Evolutionary conservation across 2,888 invertebrate species (phyloP), one percentile per base, ranked within the genome.

Genomic region (Xanthorhoe designata): DNA sequence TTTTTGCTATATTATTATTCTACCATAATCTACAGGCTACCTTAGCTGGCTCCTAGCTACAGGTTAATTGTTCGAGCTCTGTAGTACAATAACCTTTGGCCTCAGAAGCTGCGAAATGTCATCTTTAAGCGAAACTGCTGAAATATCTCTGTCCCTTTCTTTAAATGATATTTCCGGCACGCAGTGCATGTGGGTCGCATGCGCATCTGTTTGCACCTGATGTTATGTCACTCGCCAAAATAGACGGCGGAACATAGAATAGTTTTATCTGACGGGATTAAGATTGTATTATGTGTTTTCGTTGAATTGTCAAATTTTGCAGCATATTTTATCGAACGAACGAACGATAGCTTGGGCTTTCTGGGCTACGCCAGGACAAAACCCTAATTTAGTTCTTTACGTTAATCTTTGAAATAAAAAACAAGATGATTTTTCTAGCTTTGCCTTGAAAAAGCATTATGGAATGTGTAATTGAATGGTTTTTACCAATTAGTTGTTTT

Each of bases 181-280:
- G 38, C 2, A 56, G 45, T 56, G 55, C 55, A 56, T 42, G 55
- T 19, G 15, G 19, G 19, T 19, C 50, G 49, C 49, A 17, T 4
- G 61, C 54, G 24, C 42, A 29, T 56, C 42, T 32, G 55, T 61
- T 38, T 10, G 38, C 55, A 56, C 55, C 55, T 55, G 50, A 38
- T 42, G 42, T 35, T 38, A 49, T 53, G 19, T 62, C 57, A 56
- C 52, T 57, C 19, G 57, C 57, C 19, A 45, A 62, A 62, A 62
- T 62, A 62, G 61, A 62, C 55, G 15, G 38, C 9, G 35, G 35
- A 38, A 42, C 38, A 42, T 13, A 42, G 13, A 42, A 56, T 45
- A 55, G 42, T 15, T n/a, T 24, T 8, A 42, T n/a, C 47, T 47
- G 47, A 47, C 6, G 47, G 7, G 47, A 47, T 17, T 17, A 17